Conservation (phyloP, 2,888 invertebrate species). For the Brachyopa scutellaris region DNA sequence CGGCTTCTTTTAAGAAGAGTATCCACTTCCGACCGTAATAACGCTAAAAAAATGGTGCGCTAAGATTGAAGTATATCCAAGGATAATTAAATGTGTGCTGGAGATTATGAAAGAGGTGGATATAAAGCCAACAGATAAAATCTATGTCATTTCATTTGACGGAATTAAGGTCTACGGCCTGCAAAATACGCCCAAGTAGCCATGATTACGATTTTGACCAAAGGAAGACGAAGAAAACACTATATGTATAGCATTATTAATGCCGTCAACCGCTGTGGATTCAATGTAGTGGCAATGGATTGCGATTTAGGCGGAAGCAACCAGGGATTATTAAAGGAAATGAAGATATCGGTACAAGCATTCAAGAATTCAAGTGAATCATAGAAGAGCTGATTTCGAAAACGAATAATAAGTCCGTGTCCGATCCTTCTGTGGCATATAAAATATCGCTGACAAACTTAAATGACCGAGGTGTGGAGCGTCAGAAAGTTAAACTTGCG, state of each 20-base stretch:
- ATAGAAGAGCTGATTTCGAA: conserved; percentile 29
- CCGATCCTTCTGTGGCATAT: conserved; percentile 14
- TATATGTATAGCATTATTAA: conserved; percentile 39
- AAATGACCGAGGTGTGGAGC: conserved; percentile 8
- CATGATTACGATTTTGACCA: conserved; percentile 52
- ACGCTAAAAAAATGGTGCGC: conserved; percentile 32
- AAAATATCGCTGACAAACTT: conserved; percentile 12
- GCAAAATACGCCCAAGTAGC: conserved; percentile 45
- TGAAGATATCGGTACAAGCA: not conserved
- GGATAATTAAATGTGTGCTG: not conserved
- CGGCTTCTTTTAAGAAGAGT: too few species aligned
- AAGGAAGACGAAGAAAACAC: conserved; percentile 14
- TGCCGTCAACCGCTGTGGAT: conserved; percentile 33
- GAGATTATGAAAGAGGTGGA: conserved; percentile 12
- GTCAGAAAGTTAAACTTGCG: conserved; percentile 43
- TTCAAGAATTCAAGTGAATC: conserved; percentile 7
- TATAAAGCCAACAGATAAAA: conserved; percentile 12
- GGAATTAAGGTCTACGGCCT: too few species aligned
- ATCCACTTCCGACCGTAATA: too few species aligned
- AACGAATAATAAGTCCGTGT: conserved; percentile 12
- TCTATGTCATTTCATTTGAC: conserved; percentile 43
- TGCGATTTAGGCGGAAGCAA: conserved; percentile 35
- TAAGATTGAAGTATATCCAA: conserved; percentile 4
- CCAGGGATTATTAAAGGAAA: conserved; percentile 14
- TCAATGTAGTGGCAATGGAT: conserved; percentile 30